Evolutionary conservation across 2,888 invertebrate species (phyloP).

Genomic region (Pachycephus smyrnensis): DNA sequence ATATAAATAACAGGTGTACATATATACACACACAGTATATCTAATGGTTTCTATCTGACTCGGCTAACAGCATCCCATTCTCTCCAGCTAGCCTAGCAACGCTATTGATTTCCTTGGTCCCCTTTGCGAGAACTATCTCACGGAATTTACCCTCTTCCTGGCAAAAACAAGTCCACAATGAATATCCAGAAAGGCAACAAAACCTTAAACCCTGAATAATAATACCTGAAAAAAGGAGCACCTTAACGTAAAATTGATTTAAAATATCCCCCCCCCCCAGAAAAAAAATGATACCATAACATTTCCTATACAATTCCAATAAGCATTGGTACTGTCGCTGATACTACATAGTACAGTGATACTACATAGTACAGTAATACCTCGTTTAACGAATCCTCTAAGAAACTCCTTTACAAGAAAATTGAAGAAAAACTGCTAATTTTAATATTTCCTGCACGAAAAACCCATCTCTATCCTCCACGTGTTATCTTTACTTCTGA

Average conservation of each 20-base stretch:
- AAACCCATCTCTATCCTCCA: no score
- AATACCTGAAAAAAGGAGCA: neutral
- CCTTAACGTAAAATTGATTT: neutral
- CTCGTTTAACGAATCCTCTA: no score
- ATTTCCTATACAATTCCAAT: neutral
- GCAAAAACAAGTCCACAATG: neutral
- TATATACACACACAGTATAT: neutral
- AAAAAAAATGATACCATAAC: neutral
- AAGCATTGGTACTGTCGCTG: neutral
- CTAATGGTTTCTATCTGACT: neutral
- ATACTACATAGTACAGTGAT: neutral
- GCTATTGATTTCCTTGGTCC: conserved; percentile 66
- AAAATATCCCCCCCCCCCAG: neutral
- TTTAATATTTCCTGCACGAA: no score
- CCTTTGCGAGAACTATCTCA: conserved; percentile 57
- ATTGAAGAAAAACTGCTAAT: no score
- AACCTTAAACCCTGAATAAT: neutral
- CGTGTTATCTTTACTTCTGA: no score
- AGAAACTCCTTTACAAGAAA: no score
- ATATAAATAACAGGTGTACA: neutral
- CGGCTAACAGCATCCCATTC: conserved; percentile 37
- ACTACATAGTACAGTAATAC: neutral
- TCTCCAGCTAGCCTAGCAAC: conserved; percentile 60
- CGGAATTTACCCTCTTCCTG: conserved; percentile 55
- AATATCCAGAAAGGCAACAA: neutral